Evolutionary conservation across 2,113 vertebrate species (phyloP).

Genomic region (Halichoerus grypus): DNA sequence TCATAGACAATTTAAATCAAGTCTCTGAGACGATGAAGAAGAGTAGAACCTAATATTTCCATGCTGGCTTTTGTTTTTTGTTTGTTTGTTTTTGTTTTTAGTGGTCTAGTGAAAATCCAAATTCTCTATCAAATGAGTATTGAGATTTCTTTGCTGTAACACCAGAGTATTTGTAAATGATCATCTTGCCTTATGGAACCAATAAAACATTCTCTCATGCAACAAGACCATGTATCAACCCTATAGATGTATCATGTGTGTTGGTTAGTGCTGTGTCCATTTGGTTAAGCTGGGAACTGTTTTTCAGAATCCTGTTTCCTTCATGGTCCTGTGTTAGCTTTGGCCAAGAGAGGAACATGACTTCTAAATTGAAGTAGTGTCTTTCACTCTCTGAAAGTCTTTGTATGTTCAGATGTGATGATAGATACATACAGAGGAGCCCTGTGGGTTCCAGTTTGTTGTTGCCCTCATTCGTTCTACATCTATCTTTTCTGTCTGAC

Average conservation of each 20-base stretch:
- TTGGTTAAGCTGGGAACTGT: not conserved
- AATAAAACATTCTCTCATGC: not conserved
- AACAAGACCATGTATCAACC: not conserved
- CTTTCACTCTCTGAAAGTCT: not conserved
- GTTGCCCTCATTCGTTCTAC: not conserved
- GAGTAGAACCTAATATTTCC: not conserved
- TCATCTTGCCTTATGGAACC: not conserved
- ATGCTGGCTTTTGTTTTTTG: not conserved
- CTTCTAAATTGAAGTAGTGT: not conserved
- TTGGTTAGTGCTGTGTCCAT: not conserved
- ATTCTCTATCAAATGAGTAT: not conserved
- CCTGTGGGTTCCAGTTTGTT: not conserved
- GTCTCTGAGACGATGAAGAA: not conserved
- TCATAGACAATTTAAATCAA: not conserved
- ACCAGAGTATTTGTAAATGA: slow-evolving; percentile 4
- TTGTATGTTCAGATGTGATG: not conserved
- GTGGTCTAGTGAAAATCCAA: not conserved
- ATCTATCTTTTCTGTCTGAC: not conserved
- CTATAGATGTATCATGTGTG: not conserved
- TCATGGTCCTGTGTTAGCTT: not conserved
- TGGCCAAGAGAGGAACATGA: not conserved
- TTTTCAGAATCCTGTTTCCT: not conserved
- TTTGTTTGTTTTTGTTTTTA: not conserved
- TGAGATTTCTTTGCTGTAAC: slow-evolving; percentile 25
- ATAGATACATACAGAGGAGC: not conserved